Base-by-base conservation (phyloP, 1,140 invertebrate species). In the Lepidurus arcticus region DNA sequence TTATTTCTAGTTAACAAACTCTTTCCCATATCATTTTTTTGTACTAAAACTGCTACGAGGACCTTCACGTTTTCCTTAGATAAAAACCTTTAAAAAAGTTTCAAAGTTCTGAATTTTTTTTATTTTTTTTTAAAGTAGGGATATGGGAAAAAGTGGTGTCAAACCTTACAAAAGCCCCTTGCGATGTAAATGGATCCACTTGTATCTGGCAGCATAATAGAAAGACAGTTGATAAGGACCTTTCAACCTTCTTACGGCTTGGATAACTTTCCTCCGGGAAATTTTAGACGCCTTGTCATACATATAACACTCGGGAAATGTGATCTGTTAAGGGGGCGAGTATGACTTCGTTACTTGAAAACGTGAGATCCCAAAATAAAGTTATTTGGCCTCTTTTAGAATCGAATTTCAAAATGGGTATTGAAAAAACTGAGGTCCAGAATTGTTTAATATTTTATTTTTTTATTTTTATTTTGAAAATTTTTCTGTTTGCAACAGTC, bases 231-330 rank as follows among this genome's bases (percentile, higher is more conserved):
- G 53, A 65, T 65, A 21, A 65, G 53, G 53, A 65, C 53, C 53
- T 65, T 65, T 65, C 53, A 65, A 65, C 53, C 53, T 34, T 65
- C 53, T 65, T 16, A 65, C 53, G 4, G 53, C 53, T 65, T 16
- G 53, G 16, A 65, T 65, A 65, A 65, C 53, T 65, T 65, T 65
- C 21, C 21, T 65, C 5, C 6, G 21, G 53, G 53, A 65, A 65
- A 65, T 21, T 65, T 13, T 65, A 65, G 53, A 65, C 53, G 53
- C 53, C 53, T 65, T 65, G 53, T 65, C 53, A 65, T 65, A 65
- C 53, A 65, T 16, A 65, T 65, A 65, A 65, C 53, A 65, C 53
- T 65, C 53, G 53, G 26, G 53, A 65, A 65, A 65, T 65, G 53
- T 21, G 53, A 65, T 65, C 53, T 65, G 6, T 65, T 13, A 65